A percentile compares a stretch with the other conserved stretches of the same genome.
Conservation (phyloP, 2,113 vertebrate genomes). For the Labeo rohita region DNA sequence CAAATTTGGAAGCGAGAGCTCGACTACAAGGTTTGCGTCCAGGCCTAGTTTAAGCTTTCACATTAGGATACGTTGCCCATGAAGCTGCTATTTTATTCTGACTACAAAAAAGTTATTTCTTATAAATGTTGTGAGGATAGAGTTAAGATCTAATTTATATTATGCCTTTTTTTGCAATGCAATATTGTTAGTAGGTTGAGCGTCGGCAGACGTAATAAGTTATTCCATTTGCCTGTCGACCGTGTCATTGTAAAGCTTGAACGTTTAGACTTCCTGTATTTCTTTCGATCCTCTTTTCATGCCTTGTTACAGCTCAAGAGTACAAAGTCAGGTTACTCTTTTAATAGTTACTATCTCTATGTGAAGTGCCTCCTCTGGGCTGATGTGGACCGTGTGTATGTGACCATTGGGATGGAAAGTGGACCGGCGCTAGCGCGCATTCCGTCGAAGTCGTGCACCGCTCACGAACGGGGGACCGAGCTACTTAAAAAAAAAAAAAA, state of each 20-base stretch:
- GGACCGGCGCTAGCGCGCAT: slow-evolving; percentile 60
- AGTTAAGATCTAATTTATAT: slow-evolving; percentile 63
- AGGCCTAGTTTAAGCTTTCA: slow-evolving; percentile 29
- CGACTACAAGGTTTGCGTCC: neutral
- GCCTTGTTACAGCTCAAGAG: slow-evolving; percentile 67
- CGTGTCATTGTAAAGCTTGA: slow-evolving; percentile 36
- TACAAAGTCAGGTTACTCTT: slow-evolving; percentile 70
- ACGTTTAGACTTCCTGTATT: slow-evolving; percentile 38
- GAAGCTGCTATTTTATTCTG: slow-evolving; percentile 75
- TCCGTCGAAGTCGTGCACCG: slow-evolving; percentile 62
- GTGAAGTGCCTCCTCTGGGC: slow-evolving; percentile 81
- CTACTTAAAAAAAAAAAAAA: slow-evolving; percentile 68
- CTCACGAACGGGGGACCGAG: slow-evolving; percentile 69
- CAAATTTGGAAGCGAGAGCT: neutral
- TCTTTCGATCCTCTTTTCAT: slow-evolving; percentile 60
- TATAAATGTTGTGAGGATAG: slow-evolving; percentile 63
- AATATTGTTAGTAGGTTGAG: slow-evolving; percentile 47
- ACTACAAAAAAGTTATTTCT: slow-evolving; percentile 52
- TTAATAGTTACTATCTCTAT: slow-evolving; percentile 67
- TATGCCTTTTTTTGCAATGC: slow-evolving; percentile 52
- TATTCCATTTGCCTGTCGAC: slow-evolving; percentile 47
- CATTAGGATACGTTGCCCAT: slow-evolving; percentile 48
- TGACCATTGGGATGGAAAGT: slow-evolving; percentile 53
- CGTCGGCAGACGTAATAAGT: slow-evolving; percentile 37
- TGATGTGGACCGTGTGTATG: slow-evolving; percentile 61